Evolutionary conservation across 2,888 invertebrate genomes (phyloP), one percentile per base, ranked within the genome.

Genomic region (Leptogaster cylindrica): DNA sequence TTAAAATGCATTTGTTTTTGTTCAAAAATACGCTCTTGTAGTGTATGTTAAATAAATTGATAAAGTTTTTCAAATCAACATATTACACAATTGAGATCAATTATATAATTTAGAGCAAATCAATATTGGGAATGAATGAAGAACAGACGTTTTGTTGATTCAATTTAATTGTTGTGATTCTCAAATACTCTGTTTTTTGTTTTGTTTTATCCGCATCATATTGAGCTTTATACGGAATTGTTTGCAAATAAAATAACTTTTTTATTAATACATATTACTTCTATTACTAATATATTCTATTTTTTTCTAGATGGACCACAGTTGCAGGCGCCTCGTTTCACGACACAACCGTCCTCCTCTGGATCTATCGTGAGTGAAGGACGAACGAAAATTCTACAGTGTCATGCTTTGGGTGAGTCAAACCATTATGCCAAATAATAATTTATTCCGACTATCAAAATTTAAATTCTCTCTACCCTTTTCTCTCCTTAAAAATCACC

Each of bases 341-440:
- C 90, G 75, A 91, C 89, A 75, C 91, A 92, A 77, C 93, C 93
- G 39, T 92, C 93, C 51, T 89, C 91, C 70, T 90, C 92, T 68
- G 91, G 91, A 76, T 92, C 91, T 78, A 89, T 93, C 77, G 91
- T 94, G 73, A 88, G 89, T 79, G 92, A 93, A 83, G 93, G 93
- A 77, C 88, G 91, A 69, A 91, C 90, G 51, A 96, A 96, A 86
- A 92, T 95, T 79, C 85, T 97, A 72, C 93, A 95, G 81, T 97
- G 96, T 82, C 90, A 91, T 81, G 95, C 95, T 14, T 86, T 90
- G 79, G 94, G 95, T 92, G 83, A 88, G 87, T 83, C 12, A 28
- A 50, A 10, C 18, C 16, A n/a, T n/a, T n/a, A n/a, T n/a, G n/a
- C n/a, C n/a, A n/a, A n/a, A n/a, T n/a, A n/a, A n/a, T n/a, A n/a